Evolutionary conservation across 2,888 invertebrate genomes (phyloP).

Genomic region (Drosophila falleni): DNA sequence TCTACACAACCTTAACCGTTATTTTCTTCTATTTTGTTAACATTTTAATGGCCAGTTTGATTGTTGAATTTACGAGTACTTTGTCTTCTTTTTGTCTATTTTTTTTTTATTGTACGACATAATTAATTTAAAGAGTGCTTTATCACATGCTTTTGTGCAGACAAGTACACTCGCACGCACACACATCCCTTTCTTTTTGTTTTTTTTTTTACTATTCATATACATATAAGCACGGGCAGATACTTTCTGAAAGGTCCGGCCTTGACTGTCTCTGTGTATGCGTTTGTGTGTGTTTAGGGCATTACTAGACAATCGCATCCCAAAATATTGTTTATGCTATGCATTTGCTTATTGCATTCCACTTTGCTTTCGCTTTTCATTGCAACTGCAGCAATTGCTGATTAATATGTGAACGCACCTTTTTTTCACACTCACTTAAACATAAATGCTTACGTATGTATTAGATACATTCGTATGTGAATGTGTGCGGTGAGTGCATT

Average conservation of each 20-base stretch:
- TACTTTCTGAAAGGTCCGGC: conserved; percentile 64
- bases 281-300: conserved; percentile 20
- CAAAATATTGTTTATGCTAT: conserved; percentile 19
- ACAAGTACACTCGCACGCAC: conserved; percentile 31
- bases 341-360: conserved; percentile 19
- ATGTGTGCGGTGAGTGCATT: conserved; percentile 11
- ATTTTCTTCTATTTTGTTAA: conserved; percentile 28
- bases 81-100: conserved; percentile 22
- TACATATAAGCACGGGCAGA: conserved; percentile 30
- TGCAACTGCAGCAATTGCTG: background rate
- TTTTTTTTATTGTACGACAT: conserved; percentile 60
- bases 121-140: conserved; percentile 64
- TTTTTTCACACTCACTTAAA: background rate
- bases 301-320: conserved; percentile 35
- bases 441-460: background rate
- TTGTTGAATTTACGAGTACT: conserved; percentile 32
- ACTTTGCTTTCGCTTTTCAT: conserved; percentile 31
- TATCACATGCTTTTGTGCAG: conserved; percentile 28
- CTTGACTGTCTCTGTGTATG: conserved; percentile 41
- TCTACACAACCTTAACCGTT: conserved; percentile 28
- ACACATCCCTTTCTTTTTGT: conserved; percentile 19
- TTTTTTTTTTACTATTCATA: conserved; percentile 32
- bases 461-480: background rate
- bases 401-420: conserved; percentile 1
- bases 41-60: conserved; percentile 13